These are phyloP conservation scores for Epizoanthus ramosus DNA, from an alignment of 92 coral and sea anemone species.

Conservation along the genomic window DNA sequence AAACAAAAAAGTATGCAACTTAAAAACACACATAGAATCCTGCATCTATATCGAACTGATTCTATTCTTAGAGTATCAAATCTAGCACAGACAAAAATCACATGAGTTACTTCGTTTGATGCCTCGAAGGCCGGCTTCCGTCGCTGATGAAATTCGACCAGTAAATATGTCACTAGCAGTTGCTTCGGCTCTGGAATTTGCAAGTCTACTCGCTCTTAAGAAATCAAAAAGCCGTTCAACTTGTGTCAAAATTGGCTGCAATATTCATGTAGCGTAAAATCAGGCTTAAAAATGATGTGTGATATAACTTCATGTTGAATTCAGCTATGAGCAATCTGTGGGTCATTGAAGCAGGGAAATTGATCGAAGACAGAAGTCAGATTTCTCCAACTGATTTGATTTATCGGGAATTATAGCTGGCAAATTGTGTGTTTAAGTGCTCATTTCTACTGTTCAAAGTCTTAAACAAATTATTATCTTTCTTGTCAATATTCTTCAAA, in stretches of 20 bases:
- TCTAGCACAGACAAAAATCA: no score
- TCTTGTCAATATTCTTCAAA: slow-evolving; percentile 31
- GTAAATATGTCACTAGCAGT: no score
- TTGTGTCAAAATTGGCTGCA: not conserved
- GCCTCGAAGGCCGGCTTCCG: slow-evolving; percentile 3
- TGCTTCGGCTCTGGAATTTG: not conserved
- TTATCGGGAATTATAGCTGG: no score
- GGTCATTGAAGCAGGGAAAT: not conserved
- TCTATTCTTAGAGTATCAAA: no score
- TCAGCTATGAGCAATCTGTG: no score
- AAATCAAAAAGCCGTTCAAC: not conserved
- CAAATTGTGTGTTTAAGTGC: no score
- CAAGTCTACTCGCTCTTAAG: not conserved
- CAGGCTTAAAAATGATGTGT: not conserved
- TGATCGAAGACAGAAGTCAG: no score
- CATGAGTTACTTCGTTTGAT: no score
- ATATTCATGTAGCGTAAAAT: not conserved
- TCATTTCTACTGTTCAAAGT: not conserved
- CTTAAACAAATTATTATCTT: slow-evolving; percentile 33
- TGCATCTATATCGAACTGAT: no score
- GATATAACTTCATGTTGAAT: no score
- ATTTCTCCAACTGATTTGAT: not conserved
- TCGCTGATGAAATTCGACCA: not conserved
- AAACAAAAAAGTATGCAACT: no score
- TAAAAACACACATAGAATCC: no score